phyloP scores from a whole-genome alignment of 2,888 invertebrate genomes.

The Epinotia ramella region DNA sequence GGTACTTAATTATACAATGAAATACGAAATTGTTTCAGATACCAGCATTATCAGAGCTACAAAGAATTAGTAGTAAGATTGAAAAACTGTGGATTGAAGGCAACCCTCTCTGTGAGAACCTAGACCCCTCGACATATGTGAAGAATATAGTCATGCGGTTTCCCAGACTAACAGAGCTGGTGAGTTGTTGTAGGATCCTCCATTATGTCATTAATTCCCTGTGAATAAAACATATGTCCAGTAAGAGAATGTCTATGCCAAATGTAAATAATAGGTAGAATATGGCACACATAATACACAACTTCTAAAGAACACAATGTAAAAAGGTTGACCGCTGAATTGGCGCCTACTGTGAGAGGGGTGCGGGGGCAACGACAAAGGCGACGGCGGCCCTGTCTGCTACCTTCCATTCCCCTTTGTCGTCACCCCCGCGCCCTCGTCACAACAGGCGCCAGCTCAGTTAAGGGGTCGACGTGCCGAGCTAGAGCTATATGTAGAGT shows the following conservation, averaged over 20 bases:
- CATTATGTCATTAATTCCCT: not conserved
- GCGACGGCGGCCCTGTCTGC: no score
- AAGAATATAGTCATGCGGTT: slow-evolving; percentile 70
- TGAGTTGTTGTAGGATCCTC: slow-evolving; percentile 53
- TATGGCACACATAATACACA: not conserved
- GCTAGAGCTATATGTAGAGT: not conserved
- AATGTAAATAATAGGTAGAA: not conserved
- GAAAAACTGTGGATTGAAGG: slow-evolving; percentile 79
- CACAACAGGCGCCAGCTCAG: no score
- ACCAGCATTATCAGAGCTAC: slow-evolving; percentile 63
- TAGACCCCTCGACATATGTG: slow-evolving; percentile 66
- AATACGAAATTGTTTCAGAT: slow-evolving; percentile 60
- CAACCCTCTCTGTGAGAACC: slow-evolving; percentile 73
- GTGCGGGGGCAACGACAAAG: no score
- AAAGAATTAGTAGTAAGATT: slow-evolving; percentile 74
- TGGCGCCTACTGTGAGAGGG: no score
- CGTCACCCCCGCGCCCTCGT: no score
- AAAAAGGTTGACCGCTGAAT: no score
- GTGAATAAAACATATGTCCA: not conserved
- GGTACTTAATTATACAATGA: not conserved
- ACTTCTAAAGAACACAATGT: not conserved
- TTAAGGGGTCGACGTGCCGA: not conserved
- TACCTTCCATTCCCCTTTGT: no score
- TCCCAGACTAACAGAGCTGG: slow-evolving; percentile 73
- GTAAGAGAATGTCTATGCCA: not conserved